These are phyloP conservation scores for Remorina albescens DNA, from an alignment of 2,797 vertebrate species.

Conservation along the genomic window DNA sequence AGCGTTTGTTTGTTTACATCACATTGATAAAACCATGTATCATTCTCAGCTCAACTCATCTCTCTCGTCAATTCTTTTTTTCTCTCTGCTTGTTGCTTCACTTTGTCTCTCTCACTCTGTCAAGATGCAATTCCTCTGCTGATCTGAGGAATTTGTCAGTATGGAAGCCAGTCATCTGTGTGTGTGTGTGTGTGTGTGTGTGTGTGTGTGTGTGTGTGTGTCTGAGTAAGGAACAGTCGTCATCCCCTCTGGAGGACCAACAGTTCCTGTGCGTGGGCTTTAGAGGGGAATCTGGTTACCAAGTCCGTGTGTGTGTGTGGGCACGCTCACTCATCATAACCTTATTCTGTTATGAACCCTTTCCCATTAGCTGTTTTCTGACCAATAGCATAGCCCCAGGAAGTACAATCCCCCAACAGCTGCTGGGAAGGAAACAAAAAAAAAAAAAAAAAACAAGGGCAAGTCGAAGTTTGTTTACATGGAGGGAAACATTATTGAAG, in stretches of 20 bases:
- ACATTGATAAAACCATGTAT: not conserved
- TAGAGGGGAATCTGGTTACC: slow-evolving; percentile 39
- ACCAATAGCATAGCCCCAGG: slow-evolving; percentile 58
- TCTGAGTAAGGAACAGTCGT: not conserved
- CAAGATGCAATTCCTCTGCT: slow-evolving; percentile 12
- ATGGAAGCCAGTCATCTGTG: slow-evolving; percentile 6
- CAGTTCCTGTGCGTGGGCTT: slow-evolving; percentile 38
- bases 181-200: slow-evolving; percentile 17
- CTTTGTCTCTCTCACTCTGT: not conserved
- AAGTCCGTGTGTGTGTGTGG: slow-evolving; percentile 16
- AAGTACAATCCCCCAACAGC: slow-evolving; percentile 69
- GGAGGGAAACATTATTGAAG: slow-evolving; percentile 24
- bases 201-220: not conserved
- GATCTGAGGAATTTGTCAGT: slow-evolving; percentile 33
- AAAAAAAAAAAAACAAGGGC: slow-evolving; percentile 28
- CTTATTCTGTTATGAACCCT: slow-evolving; percentile 21
- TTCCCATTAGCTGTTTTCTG: slow-evolving; percentile 54
- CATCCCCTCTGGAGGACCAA: slow-evolving; percentile 17
- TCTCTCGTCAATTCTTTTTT: not conserved
- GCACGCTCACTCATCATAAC: slow-evolving; percentile 38
- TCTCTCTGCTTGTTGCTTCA: not conserved
- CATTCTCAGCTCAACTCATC: not conserved
- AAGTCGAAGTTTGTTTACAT: slow-evolving; percentile 50
- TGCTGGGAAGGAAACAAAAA: slow-evolving; percentile 39
- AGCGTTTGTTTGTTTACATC: not conserved